Base-by-base conservation (phyloP, 2,113 vertebrate species). In the Tragulus kanchil region DNA sequence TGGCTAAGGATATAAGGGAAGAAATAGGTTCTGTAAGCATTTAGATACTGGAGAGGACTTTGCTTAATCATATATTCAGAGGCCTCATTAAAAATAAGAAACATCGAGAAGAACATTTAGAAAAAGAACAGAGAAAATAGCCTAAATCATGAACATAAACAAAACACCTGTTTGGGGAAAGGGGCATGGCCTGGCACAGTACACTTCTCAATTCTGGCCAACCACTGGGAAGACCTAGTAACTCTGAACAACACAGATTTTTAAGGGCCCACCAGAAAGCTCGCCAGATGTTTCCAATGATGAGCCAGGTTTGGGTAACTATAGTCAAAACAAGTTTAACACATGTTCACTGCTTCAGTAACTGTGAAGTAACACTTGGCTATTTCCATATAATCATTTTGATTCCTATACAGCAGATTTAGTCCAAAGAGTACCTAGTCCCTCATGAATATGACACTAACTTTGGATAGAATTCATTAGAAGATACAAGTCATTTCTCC, bases 371-470 rank as follows among this genome's bases (percentile, higher is more conserved):
- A 92, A 48, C 42, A 61, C 48, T 93, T 94, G 58, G 23, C 73
- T 73, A 5, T 92, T 81, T 96, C 11, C 78, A 64, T 52, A 73
- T 42, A 78, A 86, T 90, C 75, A 77, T 81, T 81, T 54, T 91
- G 45, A 89, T 56, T 85, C 42, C 78, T 95, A 28, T n/a, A 77
- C 81, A 78, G n/a, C 31, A 56, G 8, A 77, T 52, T 82, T 69
- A 75, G 36, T 77, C 21, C 26, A 81, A 84, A 69, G 56, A 93
- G 16, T 86, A 50, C 5, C 25, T 62, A 56, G 5, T 52, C 56
- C 7, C 25, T 36, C 16, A 42, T 75, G 75, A 93, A 89, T 64
- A 86, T 0, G 73, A 45, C 2, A 23, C 59, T 58, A 61, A 64
- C 6, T 77, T 88, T 77, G 15, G 79, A 69, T 48, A 54, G 36